Evolutionary conservation across 92 coral and sea anemone genomes (phyloP).

Genomic region (Parazoanthus darwini): DNA sequence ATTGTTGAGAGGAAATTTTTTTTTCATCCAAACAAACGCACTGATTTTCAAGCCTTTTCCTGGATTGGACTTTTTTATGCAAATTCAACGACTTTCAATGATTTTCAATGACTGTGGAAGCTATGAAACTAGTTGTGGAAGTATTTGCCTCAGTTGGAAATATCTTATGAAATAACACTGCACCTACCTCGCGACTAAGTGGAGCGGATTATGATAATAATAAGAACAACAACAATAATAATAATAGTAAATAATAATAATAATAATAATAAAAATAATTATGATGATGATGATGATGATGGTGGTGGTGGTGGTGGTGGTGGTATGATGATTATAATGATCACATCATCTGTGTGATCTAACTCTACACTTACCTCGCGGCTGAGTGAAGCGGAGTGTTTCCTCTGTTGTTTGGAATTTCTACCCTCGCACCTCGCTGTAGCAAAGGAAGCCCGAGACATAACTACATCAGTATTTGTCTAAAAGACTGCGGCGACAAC

Average conservation of each 20-base stretch:
- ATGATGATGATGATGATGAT: no score
- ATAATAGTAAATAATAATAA: no score
- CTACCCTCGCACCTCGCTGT: constrained; percentile 78
- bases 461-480: neutral
- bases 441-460: neutral
- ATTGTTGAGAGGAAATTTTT: no score
- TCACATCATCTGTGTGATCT: neutral
- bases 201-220: constrained; percentile 57
- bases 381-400: constrained; percentile 98
- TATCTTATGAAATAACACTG: neutral
- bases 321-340: no score
- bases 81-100: no score
- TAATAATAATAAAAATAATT: no score
- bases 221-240: no score
- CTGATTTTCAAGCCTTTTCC: no score
- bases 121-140: neutral
- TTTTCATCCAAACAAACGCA: no score
- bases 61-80: no score
- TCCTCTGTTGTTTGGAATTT: constrained; percentile 81
- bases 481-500: no score
- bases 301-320: no score
- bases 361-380: constrained; percentile 65
- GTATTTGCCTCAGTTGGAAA: neutral
- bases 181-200: constrained; percentile 86
- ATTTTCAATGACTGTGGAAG: neutral